Evolutionary conservation across 2,888 invertebrate species (phyloP).

Genomic region (Gastrophysa polygoni): DNA sequence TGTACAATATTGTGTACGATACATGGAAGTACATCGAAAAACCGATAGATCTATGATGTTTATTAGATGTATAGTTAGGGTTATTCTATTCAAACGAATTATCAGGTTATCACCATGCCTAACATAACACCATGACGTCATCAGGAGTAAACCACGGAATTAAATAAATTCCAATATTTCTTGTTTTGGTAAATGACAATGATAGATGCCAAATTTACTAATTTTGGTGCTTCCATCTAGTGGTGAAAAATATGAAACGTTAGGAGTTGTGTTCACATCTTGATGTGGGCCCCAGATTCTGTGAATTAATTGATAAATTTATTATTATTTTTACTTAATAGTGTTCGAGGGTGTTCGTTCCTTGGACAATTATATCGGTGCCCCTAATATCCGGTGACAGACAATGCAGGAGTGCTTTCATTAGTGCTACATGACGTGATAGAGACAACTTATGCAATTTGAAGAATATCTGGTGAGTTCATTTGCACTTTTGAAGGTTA

Average conservation of each 20-base stretch:
- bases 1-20: no score
- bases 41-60: no score
- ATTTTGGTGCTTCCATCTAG: constrained; percentile 10
- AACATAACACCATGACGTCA: no score
- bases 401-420: constrained; percentile 22
- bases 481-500: constrained; percentile 42
- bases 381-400: constrained; percentile 6
- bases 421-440: constrained; percentile 27
- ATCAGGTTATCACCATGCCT: no score
- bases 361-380: constrained; percentile 20
- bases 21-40: no score
- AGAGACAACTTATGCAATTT: constrained; percentile 43
- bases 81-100: no score
- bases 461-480: constrained; percentile 44
- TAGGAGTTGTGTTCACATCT: constrained; percentile 22
- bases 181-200: neutral
- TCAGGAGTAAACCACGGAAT: no score
- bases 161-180: no score
- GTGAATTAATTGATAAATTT: constrained; percentile 22
- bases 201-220: neutral
- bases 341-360: constrained; percentile 22
- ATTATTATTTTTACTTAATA: constrained; percentile 19
- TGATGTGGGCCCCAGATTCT: constrained; percentile 33
- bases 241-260: constrained; percentile 10
- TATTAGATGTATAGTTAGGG: no score